phyloP scores from a whole-genome alignment of 2,113 vertebrate species.

The Condylura cristata region DNA sequence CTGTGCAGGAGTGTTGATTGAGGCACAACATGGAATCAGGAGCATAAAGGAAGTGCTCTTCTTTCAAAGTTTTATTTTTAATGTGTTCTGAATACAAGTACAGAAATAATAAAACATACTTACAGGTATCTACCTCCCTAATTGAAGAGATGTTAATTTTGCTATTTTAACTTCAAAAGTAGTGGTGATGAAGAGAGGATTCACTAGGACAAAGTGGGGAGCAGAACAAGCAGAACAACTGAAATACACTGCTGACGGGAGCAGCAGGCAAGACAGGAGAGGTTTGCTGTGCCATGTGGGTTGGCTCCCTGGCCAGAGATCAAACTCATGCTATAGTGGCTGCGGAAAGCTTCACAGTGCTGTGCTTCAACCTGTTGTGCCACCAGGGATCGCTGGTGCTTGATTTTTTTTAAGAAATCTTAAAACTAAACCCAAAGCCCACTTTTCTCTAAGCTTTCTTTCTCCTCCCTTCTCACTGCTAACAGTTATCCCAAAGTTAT shows the following conservation, averaged over 20 bases:
- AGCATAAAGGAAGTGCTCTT: background rate
- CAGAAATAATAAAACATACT: background rate
- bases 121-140: background rate
- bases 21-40: background rate
- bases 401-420: background rate
- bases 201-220: too few relatives aligned
- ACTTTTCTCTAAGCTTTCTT: background rate
- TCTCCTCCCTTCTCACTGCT: background rate
- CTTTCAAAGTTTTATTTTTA: constrained; percentile 6
- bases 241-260: too few relatives aligned
- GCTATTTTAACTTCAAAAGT: constrained; percentile 37
- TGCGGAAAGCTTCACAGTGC: too few relatives aligned
- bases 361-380: too few relatives aligned
- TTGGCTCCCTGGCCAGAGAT: too few relatives aligned
- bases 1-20: background rate
- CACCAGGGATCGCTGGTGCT: too few relatives aligned
- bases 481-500: background rate
- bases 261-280: too few relatives aligned
- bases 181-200: too few relatives aligned
- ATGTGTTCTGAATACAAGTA: background rate
- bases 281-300: too few relatives aligned
- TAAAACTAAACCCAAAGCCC: background rate
- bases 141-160: background rate
- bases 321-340: too few relatives aligned
- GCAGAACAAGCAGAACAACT: too few relatives aligned